Evolutionary conservation across 2,888 invertebrate species (phyloP).

Genomic region (Spilarctia lutea): DNA sequence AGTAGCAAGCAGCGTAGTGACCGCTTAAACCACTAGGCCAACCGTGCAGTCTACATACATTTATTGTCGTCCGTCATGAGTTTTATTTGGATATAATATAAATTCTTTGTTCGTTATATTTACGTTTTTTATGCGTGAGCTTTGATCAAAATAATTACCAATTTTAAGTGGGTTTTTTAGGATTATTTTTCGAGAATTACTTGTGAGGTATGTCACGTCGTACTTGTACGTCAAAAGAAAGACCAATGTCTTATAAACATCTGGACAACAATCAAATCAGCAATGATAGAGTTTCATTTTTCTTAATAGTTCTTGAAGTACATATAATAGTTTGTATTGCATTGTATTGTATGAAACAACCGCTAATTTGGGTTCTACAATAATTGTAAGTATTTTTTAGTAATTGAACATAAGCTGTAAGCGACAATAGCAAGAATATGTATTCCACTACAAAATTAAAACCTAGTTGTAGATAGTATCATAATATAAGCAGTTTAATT

Average conservation of each 20-base stretch:
- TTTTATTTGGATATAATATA: neutral
- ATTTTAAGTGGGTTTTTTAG: neutral
- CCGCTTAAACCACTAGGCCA: no score
- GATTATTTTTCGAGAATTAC: neutral
- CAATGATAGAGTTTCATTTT: neutral
- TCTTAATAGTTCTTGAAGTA: no score
- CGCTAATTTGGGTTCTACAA: neutral
- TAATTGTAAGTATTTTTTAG: neutral
- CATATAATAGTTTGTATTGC: no score
- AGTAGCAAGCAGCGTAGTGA: no score
- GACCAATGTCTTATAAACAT: neutral
- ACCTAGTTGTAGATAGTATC: neutral
- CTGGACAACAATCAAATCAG: neutral
- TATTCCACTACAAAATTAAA: neutral
- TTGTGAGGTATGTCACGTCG: neutral
- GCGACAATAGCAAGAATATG: neutral
- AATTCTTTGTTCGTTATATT: neutral
- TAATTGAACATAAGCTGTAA: neutral
- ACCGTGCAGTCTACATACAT: no score
- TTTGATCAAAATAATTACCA: neutral
- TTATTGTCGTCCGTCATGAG: constrained; percentile 16
- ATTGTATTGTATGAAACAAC: no score
- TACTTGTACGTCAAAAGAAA: neutral
- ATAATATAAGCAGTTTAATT: neutral
- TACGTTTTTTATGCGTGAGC: neutral